These are phyloP conservation scores for Oppia nitens DNA, from an alignment of 1,140 invertebrate genomes.

Conservation along the genomic window DNA sequence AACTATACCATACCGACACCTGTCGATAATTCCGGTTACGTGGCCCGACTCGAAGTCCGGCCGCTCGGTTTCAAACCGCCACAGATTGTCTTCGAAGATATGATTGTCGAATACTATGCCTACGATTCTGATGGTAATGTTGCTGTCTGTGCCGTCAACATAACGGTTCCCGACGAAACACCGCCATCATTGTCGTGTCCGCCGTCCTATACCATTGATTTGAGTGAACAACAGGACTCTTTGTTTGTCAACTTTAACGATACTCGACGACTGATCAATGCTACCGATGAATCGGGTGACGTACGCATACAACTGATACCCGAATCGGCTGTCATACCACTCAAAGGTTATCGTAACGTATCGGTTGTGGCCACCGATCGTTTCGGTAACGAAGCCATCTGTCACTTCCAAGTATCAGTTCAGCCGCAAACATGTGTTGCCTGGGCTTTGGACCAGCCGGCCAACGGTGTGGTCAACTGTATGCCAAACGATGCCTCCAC, in stretches of 20 bases:
- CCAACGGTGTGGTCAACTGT: constrained; percentile 73
- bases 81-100: constrained; percentile 69
- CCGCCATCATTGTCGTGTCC: constrained; percentile 84
- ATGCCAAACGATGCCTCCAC: constrained; percentile 43
- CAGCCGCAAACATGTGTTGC: constrained; percentile 84
- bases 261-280: constrained; percentile 62
- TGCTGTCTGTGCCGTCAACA: constrained; percentile 88
- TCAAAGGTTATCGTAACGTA: constrained; percentile 83
- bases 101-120: constrained; percentile 82
- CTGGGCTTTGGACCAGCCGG: constrained; percentile 74
- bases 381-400: constrained; percentile 71
- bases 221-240: constrained; percentile 71
- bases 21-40: constrained; percentile 80
- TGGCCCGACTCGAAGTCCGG: constrained; percentile 74
- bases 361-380: constrained; percentile 75
- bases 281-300: constrained; percentile 72
- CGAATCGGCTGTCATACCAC: constrained; percentile 63
- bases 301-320: constrained; percentile 57
- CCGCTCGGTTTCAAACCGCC: constrained; percentile 79
- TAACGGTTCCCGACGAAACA: constrained; percentile 81
- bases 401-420: constrained; percentile 72
- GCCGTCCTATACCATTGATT: constrained; percentile 82
- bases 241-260: constrained; percentile 86
- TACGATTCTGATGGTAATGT: constrained; percentile 94
- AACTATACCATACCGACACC: constrained; percentile 84